Conservation (phyloP, 1,140 invertebrate genomes). For the Drosophila micromelanica region DNA sequence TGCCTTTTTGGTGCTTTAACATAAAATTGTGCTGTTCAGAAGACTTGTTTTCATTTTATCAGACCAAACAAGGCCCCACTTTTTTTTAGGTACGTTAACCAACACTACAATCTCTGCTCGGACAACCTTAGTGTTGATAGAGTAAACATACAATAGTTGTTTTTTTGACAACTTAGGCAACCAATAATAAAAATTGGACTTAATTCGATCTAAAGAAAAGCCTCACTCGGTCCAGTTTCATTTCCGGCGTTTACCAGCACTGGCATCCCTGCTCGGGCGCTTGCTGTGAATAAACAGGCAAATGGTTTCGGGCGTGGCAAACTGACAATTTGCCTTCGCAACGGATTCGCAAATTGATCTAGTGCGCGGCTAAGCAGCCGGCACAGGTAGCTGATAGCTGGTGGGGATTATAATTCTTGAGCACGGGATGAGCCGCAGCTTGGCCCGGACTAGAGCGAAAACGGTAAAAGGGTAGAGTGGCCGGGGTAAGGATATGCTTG, state of each 20-base stretch:
- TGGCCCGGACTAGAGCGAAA: constrained; percentile 35
- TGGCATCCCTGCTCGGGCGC: not conserved
- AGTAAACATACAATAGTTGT: too few species aligned
- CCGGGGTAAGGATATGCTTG: not conserved
- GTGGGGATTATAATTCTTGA: constrained; percentile 74
- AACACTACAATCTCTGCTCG: not conserved
- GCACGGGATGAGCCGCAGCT: constrained; percentile 57
- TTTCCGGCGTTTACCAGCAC: not conserved
- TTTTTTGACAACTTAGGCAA: too few species aligned
- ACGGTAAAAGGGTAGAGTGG: constrained; percentile 36
- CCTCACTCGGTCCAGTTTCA: not conserved
- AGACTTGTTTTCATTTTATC: too few species aligned
- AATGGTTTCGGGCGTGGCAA: constrained; percentile 1
- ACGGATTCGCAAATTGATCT: constrained; percentile 58
- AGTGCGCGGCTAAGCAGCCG: constrained; percentile 34
- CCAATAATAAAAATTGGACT: too few species aligned
- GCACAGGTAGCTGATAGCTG: constrained; percentile 26
- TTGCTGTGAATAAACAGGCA: too few species aligned
- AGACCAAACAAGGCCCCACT: too few species aligned
- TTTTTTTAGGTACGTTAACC: not conserved
- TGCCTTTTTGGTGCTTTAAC: not conserved
- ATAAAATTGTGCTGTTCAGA: too few species aligned
- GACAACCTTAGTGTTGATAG: too few species aligned
- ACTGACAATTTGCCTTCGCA: constrained; percentile 70
- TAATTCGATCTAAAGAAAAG: too few species aligned